A percentile compares a stretch with the other conserved stretches of the same genome.
phyloP scores from a whole-genome alignment of 2,888 invertebrate species.

The Muschampia plurimacula region DNA sequence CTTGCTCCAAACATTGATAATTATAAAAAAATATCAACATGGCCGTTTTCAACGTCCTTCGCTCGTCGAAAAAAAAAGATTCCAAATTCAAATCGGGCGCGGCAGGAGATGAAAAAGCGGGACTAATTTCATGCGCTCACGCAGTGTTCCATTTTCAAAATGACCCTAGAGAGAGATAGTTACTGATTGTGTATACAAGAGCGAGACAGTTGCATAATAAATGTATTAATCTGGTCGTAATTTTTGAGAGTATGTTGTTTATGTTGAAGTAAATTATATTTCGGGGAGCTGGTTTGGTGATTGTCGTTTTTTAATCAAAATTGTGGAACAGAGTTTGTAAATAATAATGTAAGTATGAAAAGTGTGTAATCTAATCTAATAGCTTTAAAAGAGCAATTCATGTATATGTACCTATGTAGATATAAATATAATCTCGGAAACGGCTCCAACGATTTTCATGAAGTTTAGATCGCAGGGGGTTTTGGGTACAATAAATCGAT shows the following conservation, averaged over 20 bases:
- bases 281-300: conserved; percentile 41
- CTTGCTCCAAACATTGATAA: conserved; percentile 63
- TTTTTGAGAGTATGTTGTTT: conserved; percentile 77
- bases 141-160: conserved; percentile 78
- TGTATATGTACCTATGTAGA: too few species aligned
- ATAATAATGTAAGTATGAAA: too few species aligned
- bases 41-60: conserved; percentile 73
- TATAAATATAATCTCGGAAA: too few species aligned
- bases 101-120: conserved; percentile 80
- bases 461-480: too few species aligned
- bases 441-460: too few species aligned
- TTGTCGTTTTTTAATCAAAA: conserved; percentile 43
- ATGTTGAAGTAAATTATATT: conserved; percentile 58
- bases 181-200: conserved; percentile 45
- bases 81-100: conserved; percentile 75
- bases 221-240: conserved; percentile 82
- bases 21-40: conserved; percentile 72
- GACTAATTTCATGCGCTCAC: conserved; percentile 81
- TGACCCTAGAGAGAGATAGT: conserved; percentile 59
- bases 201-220: conserved; percentile 62
- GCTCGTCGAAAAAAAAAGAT: conserved; percentile 59
- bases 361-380: too few species aligned
- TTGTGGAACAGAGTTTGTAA: conserved; percentile 25
- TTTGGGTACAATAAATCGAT: too few species aligned
- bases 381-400: too few species aligned